Percentiles rank a stretch among this genome's conserved stretches.
phyloP scores from a whole-genome alignment of 2,888 invertebrate genomes.

The Hypomecis punctinalis region DNA sequence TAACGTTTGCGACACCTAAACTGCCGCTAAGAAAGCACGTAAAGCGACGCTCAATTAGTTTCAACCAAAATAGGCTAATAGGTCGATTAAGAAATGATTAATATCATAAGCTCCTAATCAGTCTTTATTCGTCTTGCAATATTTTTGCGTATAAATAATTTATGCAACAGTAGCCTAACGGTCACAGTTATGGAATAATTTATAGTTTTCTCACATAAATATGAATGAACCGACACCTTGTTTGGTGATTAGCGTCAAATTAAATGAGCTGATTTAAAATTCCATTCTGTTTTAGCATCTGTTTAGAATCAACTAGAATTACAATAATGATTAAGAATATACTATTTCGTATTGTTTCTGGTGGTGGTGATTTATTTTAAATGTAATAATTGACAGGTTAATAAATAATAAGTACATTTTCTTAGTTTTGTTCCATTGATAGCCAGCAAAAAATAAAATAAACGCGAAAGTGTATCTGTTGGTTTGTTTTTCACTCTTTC shows the following conservation, averaged over 20 bases:
- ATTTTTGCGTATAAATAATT: slow-evolving; percentile 16
- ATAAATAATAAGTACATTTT: no score
- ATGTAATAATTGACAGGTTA: background rate
- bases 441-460: no score
- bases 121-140: slow-evolving; percentile 4
- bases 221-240: slow-evolving; percentile 48
- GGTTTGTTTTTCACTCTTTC: no score
- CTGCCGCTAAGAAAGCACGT: no score
- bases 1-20: background rate
- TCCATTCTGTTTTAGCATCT: slow-evolving; percentile 31
- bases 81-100: background rate
- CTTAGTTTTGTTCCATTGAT: no score
- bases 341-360: background rate
- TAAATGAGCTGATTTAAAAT: slow-evolving; percentile 51
- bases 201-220: slow-evolving; percentile 54
- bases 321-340: slow-evolving; percentile 4
- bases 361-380: background rate
- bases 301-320: slow-evolving; percentile 3
- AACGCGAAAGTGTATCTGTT: no score
- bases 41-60: background rate
- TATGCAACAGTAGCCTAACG: slow-evolving; percentile 27
- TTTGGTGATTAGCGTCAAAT: slow-evolving; percentile 53
- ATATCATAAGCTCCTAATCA: background rate
- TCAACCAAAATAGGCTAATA: slow-evolving; percentile 1
- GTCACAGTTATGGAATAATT: slow-evolving; percentile 22